Base-by-base conservation (phyloP, 53 echinoderm and acorn worm genomes). In the Henricia sp. region DNA sequence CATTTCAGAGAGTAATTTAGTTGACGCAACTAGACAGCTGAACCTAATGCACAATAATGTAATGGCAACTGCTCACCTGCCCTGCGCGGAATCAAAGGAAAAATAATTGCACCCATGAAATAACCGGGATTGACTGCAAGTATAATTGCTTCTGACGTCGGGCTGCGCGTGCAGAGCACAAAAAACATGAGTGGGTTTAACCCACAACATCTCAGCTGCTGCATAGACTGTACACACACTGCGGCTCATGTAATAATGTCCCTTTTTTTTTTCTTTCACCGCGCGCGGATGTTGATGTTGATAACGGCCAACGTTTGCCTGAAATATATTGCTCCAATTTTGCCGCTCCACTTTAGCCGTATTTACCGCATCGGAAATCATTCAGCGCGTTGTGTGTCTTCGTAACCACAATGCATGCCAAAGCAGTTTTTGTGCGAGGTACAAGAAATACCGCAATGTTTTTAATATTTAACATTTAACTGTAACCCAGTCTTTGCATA, bases 241-340 rank as follows among this genome's bases (percentile, higher is more conserved):
- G 40, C 17, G 12, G 74, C 35, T 55, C 69, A 68, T 39, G 69
- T 68, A 40, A 71, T 44, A 17, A 58, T 76, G 56, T 57, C 25
- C 38, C 76, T 41, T 24, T 54, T 56, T n/a, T n/a, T n/a, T n/a
- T n/a, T 54, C 54, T 56, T 74, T 74, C 74, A 76, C 16, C 26
- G 6, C 40, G 39, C 41, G 41, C 76, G 38, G 10, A 40, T 59
- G 43, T 16, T n/a, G n/a, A n/a, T n/a, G n/a, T n/a, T 27, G 59
- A 57, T 76, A 40, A 76, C 58, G 58, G 42, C 57, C 57, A 59
- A 57, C 57, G 59, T 76, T 76, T 76, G 59, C 57, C 76, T 76
- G 24, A 76, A 76, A 76, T 76, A 76, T 76, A 76, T 76, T 76
- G 76, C 76, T 59, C 76, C 57, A 76, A 76, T 76, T 76, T 55